A percentile compares a stretch with the other conserved stretches of the same genome.
Conservation (phyloP, 2,797 vertebrate genomes). For the Malacoraja senta region DNA sequence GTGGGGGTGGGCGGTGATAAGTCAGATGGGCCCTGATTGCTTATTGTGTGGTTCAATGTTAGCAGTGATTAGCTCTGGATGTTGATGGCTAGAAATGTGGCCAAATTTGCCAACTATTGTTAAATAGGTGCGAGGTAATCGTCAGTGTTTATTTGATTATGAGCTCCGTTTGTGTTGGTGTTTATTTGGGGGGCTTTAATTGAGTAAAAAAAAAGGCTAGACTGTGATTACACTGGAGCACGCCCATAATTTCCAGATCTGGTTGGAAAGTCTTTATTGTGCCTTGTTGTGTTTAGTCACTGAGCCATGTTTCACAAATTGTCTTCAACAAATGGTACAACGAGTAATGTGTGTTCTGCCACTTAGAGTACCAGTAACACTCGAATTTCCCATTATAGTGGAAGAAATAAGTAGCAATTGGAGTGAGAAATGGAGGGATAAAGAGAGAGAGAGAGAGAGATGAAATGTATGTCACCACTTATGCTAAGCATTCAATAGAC, state of each 20-base stretch:
- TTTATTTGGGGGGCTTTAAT: too few species aligned
- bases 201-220: neutral
- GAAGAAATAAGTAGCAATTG: neutral
- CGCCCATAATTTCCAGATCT: neutral
- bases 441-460: neutral
- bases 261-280: neutral
- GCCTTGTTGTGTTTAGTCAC: neutral
- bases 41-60: neutral
- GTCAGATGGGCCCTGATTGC: neutral
- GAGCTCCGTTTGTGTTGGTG: conserved; percentile 2
- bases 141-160: conserved; percentile 14
- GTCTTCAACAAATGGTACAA: neutral
- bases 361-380: neutral
- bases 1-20: neutral
- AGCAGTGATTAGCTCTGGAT: neutral
- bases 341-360: neutral
- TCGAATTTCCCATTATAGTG: neutral
- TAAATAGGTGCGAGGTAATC: conserved; percentile 21
- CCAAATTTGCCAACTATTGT: neutral
- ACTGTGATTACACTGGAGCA: neutral
- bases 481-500: neutral
- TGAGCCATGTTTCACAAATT: neutral
- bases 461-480: neutral
- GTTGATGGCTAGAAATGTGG: neutral
- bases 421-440: neutral